A percentile compares a stretch with the other conserved stretches of the same genome.
These are phyloP conservation scores for Anolis sagrei DNA, from an alignment of 2,113 vertebrate species.

Conservation along the genomic window DNA sequence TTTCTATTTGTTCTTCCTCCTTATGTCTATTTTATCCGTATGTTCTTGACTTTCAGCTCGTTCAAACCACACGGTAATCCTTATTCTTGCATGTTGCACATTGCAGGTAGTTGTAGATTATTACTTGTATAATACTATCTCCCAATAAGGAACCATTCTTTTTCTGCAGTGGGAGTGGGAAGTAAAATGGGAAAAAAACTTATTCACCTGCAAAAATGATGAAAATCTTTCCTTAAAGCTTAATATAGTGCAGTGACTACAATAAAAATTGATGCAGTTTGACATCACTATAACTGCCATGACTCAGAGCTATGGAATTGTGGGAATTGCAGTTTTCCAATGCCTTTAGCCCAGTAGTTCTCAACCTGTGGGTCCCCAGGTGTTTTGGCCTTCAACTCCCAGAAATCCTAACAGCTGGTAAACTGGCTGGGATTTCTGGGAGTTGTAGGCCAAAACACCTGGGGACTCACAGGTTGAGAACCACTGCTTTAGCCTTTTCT, in stretches of 20 bases:
- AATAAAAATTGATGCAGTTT: too few relatives aligned
- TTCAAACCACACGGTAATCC: background rate
- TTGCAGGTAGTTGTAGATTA: background rate
- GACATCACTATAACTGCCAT: too few relatives aligned
- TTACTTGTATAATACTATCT: background rate
- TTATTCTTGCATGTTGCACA: background rate
- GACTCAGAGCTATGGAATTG: too few relatives aligned
- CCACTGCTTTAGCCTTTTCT: too few relatives aligned
- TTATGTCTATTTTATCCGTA: background rate
- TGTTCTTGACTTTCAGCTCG: background rate
- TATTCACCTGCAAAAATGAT: background rate
- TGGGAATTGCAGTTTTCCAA: too few relatives aligned
- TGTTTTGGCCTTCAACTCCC: too few relatives aligned
- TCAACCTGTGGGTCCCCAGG: too few relatives aligned
- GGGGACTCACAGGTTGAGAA: too few relatives aligned
- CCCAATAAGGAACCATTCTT: background rate
- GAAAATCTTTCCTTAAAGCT: background rate
- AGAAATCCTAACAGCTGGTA: too few relatives aligned
- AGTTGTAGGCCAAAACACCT: too few relatives aligned
- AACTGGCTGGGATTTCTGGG: too few relatives aligned
- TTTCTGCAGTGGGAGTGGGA: background rate
- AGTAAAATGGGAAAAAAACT: background rate
- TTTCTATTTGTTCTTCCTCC: constrained; percentile 7
- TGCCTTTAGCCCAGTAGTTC: too few relatives aligned
- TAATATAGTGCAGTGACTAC: background rate